A percentile compares a stretch with the other conserved stretches of the same genome.
These are phyloP conservation scores for Puffinus mauretanicus DNA, from an alignment of 2,113 vertebrate genomes.

Conservation along the genomic window DNA sequence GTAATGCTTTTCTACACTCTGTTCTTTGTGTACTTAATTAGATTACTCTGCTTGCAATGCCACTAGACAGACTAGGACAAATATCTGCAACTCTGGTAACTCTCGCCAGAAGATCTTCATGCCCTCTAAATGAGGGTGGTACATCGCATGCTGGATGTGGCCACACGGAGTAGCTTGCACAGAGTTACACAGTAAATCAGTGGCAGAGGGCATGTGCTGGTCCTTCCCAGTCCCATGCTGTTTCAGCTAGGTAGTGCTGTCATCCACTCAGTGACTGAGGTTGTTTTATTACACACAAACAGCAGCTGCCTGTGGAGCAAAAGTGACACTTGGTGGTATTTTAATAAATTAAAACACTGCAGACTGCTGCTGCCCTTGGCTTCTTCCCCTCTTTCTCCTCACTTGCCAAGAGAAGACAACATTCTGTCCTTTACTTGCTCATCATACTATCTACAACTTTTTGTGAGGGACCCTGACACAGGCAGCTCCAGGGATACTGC, in stretches of 20 bases:
- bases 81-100: not conserved
- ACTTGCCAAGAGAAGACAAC: slow-evolving; percentile 23
- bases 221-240: not conserved
- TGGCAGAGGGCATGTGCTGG: not conserved
- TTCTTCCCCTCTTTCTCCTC: slow-evolving; percentile 9
- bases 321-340: slow-evolving; percentile 59
- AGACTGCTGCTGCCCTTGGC: slow-evolving; percentile 30
- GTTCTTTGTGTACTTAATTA: slow-evolving; percentile 13
- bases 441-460: not conserved
- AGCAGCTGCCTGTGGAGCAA: slow-evolving; percentile 33
- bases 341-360: slow-evolving; percentile 47
- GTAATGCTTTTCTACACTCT: not conserved
- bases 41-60: not conserved
- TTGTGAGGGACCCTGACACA: not conserved
- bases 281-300: slow-evolving; percentile 18
- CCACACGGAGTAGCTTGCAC: not conserved
- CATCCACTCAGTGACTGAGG: not conserved
- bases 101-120: not conserved
- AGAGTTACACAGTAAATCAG: not conserved
- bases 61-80: not conserved
- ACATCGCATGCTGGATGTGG: not conserved
- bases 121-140: not conserved
- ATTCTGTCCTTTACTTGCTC: not conserved
- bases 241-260: slow-evolving; percentile 1
- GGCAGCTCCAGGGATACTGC: not conserved